phyloP scores from a whole-genome alignment of 1,140 invertebrate species.

The Uloborus diversus region DNA sequence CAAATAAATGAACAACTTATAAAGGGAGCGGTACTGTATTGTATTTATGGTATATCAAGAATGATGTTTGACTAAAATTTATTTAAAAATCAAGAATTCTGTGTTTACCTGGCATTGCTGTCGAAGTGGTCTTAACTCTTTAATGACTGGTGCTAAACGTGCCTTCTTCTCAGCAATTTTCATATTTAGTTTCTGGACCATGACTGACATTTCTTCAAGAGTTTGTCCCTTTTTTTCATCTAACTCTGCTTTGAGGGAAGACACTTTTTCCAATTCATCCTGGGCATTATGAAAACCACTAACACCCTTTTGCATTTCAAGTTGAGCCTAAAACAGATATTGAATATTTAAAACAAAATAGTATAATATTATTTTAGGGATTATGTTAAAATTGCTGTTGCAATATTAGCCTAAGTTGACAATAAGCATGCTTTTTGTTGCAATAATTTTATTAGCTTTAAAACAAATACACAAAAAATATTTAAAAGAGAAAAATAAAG shows the following conservation, averaged over 20 bases:
- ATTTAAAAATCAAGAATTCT: too few relatives aligned
- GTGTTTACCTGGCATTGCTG: conserved; percentile 68
- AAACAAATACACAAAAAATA: too few relatives aligned
- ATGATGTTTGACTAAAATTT: too few relatives aligned
- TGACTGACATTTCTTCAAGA: conserved; percentile 71
- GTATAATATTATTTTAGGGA: too few relatives aligned
- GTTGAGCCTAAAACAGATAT: conserved; percentile 58
- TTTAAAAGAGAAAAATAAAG: too few relatives aligned
- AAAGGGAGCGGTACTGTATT: too few relatives aligned
- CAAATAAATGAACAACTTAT: too few relatives aligned
- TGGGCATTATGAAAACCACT: conserved; percentile 69
- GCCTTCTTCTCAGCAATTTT: conserved; percentile 71
- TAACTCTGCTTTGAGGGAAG: conserved; percentile 68
- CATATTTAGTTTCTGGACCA: conserved; percentile 70
- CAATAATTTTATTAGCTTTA: not conserved
- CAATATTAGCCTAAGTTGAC: too few relatives aligned
- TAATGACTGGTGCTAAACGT: conserved; percentile 73
- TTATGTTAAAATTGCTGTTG: too few relatives aligned
- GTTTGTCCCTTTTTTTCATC: conserved; percentile 71
- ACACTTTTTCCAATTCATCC: conserved; percentile 71
- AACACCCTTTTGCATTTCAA: conserved; percentile 68
- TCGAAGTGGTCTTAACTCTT: conserved; percentile 72
- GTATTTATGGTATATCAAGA: too few relatives aligned
- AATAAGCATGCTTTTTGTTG: not conserved
- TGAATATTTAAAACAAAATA: too few relatives aligned